These are phyloP conservation scores for Zosterops borbonicus DNA, from an alignment of 2,113 vertebrate species.

Conservation along the genomic window DNA sequence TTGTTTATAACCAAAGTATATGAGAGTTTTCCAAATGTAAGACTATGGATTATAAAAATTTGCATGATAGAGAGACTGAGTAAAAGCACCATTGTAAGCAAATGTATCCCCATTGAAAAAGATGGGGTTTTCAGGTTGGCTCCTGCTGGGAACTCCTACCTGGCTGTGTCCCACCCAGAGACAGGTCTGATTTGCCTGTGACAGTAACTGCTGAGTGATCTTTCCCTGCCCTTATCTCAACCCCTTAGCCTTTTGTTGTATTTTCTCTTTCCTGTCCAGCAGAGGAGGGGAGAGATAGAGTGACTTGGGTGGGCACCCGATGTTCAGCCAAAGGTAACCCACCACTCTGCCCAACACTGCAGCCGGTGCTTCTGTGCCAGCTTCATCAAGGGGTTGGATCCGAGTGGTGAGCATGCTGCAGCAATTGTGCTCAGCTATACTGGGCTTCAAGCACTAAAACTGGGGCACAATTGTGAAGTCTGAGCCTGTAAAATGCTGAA, in stretches of 20 bases:
- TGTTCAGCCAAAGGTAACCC: not conserved
- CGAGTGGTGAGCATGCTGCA: rapidly evolving
- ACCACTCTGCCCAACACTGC: rapidly evolving
- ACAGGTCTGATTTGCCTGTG: not conserved
- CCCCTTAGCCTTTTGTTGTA: not conserved
- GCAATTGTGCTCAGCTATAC: rapidly evolving
- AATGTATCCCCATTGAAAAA: not conserved
- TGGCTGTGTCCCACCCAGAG: not conserved
- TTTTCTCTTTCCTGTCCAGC: not conserved
- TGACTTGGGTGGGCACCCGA: not conserved
- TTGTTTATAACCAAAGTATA: slow-evolving; percentile 2
- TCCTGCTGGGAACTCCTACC: not conserved
- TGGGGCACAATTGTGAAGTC: not conserved
- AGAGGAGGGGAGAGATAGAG: not conserved
- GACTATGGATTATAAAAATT: not conserved
- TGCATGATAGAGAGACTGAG: not conserved
- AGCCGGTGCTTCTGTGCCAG: not conserved
- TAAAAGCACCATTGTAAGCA: not conserved
- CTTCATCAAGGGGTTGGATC: rapidly evolving
- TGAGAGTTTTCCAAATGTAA: not conserved
- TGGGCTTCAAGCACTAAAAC: not conserved
- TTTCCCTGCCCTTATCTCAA: not conserved
- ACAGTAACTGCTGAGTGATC: not conserved
- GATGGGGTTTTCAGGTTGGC: not conserved
- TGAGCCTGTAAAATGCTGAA: not conserved